These are phyloP conservation scores for Halictus ligatus DNA, from an alignment of 2,888 invertebrate genomes.

Conservation along the genomic window DNA sequence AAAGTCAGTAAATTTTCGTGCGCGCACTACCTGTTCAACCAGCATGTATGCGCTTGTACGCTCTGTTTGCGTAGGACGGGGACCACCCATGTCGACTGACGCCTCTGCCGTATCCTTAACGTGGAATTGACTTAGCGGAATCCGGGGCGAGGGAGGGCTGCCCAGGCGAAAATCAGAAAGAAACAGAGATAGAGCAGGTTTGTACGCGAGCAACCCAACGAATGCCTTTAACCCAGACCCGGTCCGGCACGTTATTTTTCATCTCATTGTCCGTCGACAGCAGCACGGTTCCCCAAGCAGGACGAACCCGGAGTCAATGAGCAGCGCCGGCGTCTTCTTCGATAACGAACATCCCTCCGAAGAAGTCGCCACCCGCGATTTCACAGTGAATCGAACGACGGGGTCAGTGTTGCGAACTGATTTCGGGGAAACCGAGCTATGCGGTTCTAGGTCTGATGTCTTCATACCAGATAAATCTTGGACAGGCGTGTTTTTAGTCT, in stretches of 20 bases:
- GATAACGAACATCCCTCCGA: constrained; percentile 2
- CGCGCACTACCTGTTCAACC: constrained; percentile 76
- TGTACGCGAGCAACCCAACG: constrained; percentile 44
- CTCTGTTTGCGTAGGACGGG: constrained; percentile 81
- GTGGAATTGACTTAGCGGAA: constrained; percentile 81
- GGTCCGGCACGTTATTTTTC: constrained; percentile 74
- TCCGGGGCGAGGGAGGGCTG: constrained; percentile 59
- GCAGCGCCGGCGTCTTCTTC: constrained; percentile 38
- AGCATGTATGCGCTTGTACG: constrained; percentile 66
- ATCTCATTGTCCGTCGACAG: constrained; percentile 75
- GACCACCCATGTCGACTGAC: constrained; percentile 80
- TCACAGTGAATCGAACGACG: background rate
- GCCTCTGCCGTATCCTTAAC: constrained; percentile 76
- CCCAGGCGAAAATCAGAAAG: constrained; percentile 42
- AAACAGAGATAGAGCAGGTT: constrained; percentile 44
- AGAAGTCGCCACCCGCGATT: background rate
- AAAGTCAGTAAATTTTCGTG: constrained; percentile 80
- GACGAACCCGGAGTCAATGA: constrained; percentile 41
- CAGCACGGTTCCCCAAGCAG: constrained; percentile 70
- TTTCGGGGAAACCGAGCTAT: background rate
- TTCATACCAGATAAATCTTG: background rate
- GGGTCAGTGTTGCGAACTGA: background rate
- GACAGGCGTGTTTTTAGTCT: background rate
- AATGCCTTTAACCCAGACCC: constrained; percentile 71
- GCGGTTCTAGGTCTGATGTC: background rate